Percentiles rank a stretch among this genome's conserved stretches.
These are phyloP conservation scores for Proteles cristata DNA, from an alignment of 2,113 vertebrate genomes.

Conservation along the genomic window DNA sequence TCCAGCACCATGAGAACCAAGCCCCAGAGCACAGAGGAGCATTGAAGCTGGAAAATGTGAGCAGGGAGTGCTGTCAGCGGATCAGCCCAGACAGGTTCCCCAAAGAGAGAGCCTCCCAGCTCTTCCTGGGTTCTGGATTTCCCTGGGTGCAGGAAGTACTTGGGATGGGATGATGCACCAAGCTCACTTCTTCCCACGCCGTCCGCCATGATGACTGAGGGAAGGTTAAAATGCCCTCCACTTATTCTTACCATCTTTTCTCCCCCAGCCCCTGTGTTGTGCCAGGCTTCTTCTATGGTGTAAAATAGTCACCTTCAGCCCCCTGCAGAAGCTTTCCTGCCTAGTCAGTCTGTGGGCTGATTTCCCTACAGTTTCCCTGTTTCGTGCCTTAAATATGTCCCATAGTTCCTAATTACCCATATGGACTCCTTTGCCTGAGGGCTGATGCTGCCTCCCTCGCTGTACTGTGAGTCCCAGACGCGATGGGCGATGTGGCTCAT, in stretches of 20 bases:
- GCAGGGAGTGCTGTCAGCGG: background rate
- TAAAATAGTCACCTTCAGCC: background rate
- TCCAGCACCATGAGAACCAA: background rate
- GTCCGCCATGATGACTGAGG: background rate
- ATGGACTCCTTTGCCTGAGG: background rate
- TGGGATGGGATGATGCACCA: accelerated
- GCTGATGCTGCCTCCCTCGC: background rate
- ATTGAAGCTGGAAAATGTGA: background rate
- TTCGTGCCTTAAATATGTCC: background rate
- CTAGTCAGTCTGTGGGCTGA: background rate
- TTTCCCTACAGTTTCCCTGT: background rate
- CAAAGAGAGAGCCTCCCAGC: background rate
- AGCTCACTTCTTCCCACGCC: accelerated
- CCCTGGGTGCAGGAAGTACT: accelerated
- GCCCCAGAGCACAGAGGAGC: background rate
- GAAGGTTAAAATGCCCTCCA: background rate
- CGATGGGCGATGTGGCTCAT: background rate
- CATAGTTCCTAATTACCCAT: background rate
- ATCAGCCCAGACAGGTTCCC: background rate
- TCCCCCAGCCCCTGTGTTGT: background rate
- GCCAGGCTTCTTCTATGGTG: background rate
- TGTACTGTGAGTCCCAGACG: background rate
- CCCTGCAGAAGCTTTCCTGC: background rate
- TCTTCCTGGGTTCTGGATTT: background rate
- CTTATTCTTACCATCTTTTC: background rate